Base-by-base conservation (phyloP, 2,113 vertebrate genomes). In the Cynoglossus semilaevis region DNA sequence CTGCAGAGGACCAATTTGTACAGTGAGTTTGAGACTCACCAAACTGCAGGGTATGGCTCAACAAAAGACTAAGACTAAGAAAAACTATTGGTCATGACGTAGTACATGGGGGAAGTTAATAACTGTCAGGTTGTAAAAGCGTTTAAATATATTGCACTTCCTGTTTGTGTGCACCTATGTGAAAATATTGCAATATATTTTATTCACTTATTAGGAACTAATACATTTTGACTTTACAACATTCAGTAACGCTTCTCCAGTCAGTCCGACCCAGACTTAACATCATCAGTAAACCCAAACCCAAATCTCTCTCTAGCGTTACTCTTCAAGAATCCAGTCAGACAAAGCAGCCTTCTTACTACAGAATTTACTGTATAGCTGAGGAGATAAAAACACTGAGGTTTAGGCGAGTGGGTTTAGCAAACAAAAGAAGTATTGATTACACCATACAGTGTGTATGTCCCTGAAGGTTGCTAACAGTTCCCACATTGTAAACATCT, bases 341-440 rank as follows among this genome's bases (percentile, higher is more conserved):
- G 58, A 54, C 18, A 56, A 69, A 64, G 53, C 76, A 81, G 77
- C 57, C 67, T 69, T 46, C 63, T 42, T 8, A 29, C 55, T 84
- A 67, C 55, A 66, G 72, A 65, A 67, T 59, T 37, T 68, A 67
- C n/a, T n/a, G n/a, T n/a, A n/a, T n/a, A n/a, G n/a, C n/a, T n/a
- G n/a, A n/a, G n/a, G n/a, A n/a, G n/a, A n/a, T 53, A 36, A 49
- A 52, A 45, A 66, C 41, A 59, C 51, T 50, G 44, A 58, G 56
- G 61, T 69, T 66, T 67, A 37, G 67, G 45, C 50, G 50, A 76
- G 67, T n/a, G 80, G 79, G 50, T 75, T 72, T 10, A 37, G 43
- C 54, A 70, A 81, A 90, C 85, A 87, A 88, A 84, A 85, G 81
- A 64, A 54, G 60, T 80, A 84, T 83, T 84, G 85, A 87, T 88